Evolutionary conservation across 2,113 vertebrate genomes (phyloP).

Genomic region (Corynorhinus townsendii): DNA sequence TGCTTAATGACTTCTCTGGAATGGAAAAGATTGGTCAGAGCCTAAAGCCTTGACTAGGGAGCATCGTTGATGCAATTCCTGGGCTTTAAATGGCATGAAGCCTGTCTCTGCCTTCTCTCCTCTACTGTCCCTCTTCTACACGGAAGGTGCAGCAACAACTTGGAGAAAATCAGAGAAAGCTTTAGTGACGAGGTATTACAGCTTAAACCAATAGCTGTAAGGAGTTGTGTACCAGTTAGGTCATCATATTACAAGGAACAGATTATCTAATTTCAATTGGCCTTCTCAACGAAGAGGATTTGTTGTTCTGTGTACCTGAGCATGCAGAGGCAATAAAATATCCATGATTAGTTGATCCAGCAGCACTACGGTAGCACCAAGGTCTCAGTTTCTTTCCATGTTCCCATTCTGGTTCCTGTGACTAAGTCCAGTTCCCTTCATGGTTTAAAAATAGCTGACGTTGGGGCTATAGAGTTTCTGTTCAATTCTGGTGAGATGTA

Average conservation of each 20-base stretch:
- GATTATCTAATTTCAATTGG: neutral
- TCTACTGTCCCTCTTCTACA: neutral
- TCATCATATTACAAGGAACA: neutral
- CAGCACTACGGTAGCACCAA: neutral
- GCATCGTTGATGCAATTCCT: neutral
- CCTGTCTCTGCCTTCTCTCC: neutral
- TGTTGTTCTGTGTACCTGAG: neutral
- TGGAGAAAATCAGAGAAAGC: neutral
- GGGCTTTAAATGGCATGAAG: neutral
- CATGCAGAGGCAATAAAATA: neutral
- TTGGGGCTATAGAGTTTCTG: neutral
- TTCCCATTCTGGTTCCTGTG: neutral
- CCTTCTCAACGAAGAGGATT: neutral
- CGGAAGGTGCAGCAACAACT: no score
- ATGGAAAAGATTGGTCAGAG: neutral
- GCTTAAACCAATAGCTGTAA: neutral
- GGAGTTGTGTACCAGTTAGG: neutral
- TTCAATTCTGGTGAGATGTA: neutral
- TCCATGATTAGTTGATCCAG: neutral
- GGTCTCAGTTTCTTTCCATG: neutral
- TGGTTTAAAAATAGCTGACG: neutral
- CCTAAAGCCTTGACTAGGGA: neutral
- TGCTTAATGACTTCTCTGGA: neutral
- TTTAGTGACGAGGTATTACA: neutral
- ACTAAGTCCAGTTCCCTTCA: neutral